Percentiles rank a stretch among this genome's conserved stretches.
Evolutionary conservation across 2,888 invertebrate genomes (phyloP).

Genomic region (Cheilosia variabilis): DNA sequence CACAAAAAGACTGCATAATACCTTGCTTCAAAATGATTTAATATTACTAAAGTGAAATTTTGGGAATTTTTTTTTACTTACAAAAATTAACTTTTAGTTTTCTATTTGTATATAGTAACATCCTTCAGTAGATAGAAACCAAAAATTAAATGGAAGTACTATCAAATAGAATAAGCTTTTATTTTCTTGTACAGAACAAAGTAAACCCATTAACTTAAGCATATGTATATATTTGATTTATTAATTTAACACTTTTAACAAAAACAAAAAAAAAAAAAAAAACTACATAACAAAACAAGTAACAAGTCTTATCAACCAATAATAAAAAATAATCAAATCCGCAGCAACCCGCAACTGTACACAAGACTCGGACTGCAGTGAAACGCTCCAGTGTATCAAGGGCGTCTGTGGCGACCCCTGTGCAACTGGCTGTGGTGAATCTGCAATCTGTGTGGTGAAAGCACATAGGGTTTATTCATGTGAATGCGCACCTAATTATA

Average conservation of each 20-base stretch:
- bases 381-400: conserved; percentile 82
- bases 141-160: conserved; percentile 21
- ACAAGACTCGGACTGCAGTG: conserved; percentile 83
- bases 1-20: conserved; percentile 56
- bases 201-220: conserved; percentile 67
- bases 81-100: conserved; percentile 39
- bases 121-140: conserved; percentile 33
- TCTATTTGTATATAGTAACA: conserved; percentile 52
- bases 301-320: conserved; percentile 70
- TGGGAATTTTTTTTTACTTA: conserved; percentile 24
- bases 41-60: conserved; percentile 5
- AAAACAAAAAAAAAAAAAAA: conserved; percentile 54
- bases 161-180: conserved; percentile 45
- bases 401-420: conserved; percentile 83
- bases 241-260: conserved; percentile 69
- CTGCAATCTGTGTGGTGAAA: conserved; percentile 81
- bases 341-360: conserved; percentile 81
- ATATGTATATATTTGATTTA: conserved; percentile 53
- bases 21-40: conserved; percentile 38
- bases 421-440: conserved; percentile 81
- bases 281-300: conserved; percentile 51
- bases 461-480: conserved; percentile 85
- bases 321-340: conserved; percentile 73
- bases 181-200: conserved; percentile 62
- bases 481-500: conserved; percentile 92